Conservation (phyloP, 1,140 invertebrate genomes). For the Caenorhabditis inopinata region DNA sequence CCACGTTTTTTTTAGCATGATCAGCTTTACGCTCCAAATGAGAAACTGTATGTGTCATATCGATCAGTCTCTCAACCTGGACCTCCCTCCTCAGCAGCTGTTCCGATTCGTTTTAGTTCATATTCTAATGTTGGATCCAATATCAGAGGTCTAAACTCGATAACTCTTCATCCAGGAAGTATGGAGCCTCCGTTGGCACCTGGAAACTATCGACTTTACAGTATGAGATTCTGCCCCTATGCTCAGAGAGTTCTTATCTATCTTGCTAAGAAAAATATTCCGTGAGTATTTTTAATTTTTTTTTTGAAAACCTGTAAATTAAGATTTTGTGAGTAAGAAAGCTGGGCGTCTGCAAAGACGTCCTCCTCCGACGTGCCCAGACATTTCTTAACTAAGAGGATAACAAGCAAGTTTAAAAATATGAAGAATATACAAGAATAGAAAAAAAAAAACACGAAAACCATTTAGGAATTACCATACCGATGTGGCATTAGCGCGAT, state of each 20-base stretch:
- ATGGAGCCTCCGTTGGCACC: slow-evolving; percentile 70
- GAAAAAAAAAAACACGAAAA: too few species aligned
- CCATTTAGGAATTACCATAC: too few species aligned
- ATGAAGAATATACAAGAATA: too few species aligned
- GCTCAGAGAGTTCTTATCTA: slow-evolving; percentile 81
- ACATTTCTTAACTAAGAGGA: too few species aligned
- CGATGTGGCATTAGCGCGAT: too few species aligned
- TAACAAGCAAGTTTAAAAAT: too few species aligned
- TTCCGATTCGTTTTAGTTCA: background rate
- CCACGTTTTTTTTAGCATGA: too few species aligned
- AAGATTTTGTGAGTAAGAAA: too few species aligned
- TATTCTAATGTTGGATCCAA: slow-evolving; percentile 34
- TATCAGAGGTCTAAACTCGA: slow-evolving; percentile 40
- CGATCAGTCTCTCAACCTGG: background rate
- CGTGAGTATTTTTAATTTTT: slow-evolving; percentile 73
- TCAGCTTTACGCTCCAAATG: background rate
- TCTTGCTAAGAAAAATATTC: slow-evolving; percentile 79
- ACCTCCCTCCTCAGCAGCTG: background rate
- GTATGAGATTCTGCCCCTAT: slow-evolving; percentile 86
- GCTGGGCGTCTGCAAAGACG: too few species aligned
- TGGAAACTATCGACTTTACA: slow-evolving; percentile 79
- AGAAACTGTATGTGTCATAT: background rate
- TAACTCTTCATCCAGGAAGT: slow-evolving; percentile 40
- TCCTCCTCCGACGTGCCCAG: too few species aligned
- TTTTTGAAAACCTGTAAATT: too few species aligned